Conservation (phyloP, 2,797 vertebrate genomes). For the Furcifer pardalis region DNA sequence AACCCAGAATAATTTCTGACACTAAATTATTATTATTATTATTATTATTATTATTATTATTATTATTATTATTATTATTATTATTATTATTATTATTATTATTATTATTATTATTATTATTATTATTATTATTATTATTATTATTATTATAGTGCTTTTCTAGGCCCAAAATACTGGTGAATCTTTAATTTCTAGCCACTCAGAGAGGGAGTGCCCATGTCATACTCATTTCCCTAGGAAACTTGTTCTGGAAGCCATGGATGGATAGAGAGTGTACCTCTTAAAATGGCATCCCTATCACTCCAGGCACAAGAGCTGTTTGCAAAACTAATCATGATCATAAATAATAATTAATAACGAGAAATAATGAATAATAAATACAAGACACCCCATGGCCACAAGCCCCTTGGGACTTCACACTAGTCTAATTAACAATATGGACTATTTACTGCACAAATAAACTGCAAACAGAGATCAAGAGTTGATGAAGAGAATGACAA, state of each 20-base stretch:
- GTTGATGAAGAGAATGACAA: constrained; percentile 68
- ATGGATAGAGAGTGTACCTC: constrained; percentile 58
- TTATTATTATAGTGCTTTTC: background rate
- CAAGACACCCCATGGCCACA: constrained; percentile 42
- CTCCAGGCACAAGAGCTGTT: constrained; percentile 62
- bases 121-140: no score
- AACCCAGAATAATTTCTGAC: no score
- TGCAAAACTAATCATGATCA: constrained; percentile 70
- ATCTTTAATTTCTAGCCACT: background rate
- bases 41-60: no score
- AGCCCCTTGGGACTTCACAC: constrained; percentile 59
- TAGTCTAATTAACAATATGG: constrained; percentile 31
- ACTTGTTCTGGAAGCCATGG: constrained; percentile 10
- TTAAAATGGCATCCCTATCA: constrained; percentile 61
- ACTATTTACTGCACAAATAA: constrained; percentile 73
- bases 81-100: no score
- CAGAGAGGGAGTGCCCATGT: background rate
- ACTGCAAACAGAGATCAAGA: constrained; percentile 70
- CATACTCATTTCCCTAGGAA: constrained; percentile 1
- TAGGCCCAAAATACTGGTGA: background rate
- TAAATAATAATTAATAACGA: constrained; percentile 75
- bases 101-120: no score
- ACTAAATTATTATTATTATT: no score
- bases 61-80: no score
- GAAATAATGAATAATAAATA: constrained; percentile 73